Evolutionary conservation across 2,888 invertebrate genomes (phyloP).

Genomic region (Volucella zonaria): DNA sequence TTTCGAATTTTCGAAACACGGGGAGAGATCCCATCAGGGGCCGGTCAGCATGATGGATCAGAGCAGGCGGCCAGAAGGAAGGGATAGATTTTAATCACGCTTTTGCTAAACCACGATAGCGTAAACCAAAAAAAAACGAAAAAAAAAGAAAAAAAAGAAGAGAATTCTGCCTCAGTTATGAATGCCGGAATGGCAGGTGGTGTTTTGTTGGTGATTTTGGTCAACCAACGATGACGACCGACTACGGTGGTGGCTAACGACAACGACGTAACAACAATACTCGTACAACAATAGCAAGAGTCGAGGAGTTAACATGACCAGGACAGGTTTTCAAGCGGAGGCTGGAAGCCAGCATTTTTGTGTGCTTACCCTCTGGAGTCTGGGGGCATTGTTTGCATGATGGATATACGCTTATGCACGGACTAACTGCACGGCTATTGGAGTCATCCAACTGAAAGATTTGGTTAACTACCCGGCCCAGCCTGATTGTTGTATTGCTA

Average conservation of each 20-base stretch:
- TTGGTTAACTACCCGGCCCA: conserved; percentile 52
- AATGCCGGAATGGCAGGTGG: conserved; percentile 27
- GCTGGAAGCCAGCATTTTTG: conserved; percentile 22
- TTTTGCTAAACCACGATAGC: conserved; percentile 66
- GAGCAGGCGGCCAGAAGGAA: conserved; percentile 15
- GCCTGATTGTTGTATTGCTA: conserved; percentile 64
- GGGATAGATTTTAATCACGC: conserved; percentile 67
- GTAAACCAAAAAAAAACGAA: conserved; percentile 40
- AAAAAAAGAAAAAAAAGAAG: conserved; percentile 25
- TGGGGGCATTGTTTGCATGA: conserved; percentile 35
- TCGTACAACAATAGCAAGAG: conserved; percentile 11
- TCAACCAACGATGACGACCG: conserved; percentile 65
- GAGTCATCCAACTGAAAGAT: conserved; percentile 59
- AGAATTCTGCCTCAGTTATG: conserved; percentile 52
- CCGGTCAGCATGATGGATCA: background rate
- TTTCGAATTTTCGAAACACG: conserved; percentile 43
- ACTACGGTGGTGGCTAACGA: conserved; percentile 30
- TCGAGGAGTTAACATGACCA: background rate
- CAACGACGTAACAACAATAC: conserved; percentile 24
- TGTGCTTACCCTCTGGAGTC: conserved; percentile 10
- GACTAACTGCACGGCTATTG: conserved; percentile 28
- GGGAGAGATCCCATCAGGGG: background rate
- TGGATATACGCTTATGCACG: conserved; percentile 33
- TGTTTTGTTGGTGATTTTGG: conserved; percentile 68
- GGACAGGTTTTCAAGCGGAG: conserved; percentile 41